These are phyloP conservation scores for Platyrinchus mystaceus DNA, from an alignment of 2,797 vertebrate species.

Conservation along the genomic window DNA sequence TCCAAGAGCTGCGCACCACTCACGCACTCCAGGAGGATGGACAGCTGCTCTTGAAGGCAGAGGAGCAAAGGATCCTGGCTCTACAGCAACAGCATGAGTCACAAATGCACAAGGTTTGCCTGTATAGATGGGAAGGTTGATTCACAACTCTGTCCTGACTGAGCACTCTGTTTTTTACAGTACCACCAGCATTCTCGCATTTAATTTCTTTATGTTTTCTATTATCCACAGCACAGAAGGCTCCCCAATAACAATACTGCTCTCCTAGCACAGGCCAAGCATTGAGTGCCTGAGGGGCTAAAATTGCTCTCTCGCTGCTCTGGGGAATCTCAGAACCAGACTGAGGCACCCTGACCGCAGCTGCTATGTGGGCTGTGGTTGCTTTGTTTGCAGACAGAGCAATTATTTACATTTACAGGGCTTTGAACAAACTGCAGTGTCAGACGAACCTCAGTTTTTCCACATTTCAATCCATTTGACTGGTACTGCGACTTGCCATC, in stretches of 20 bases:
- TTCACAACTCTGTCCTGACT: background rate
- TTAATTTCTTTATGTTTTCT: background rate
- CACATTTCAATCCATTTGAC: background rate
- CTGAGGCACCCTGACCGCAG: background rate
- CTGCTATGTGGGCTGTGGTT: background rate
- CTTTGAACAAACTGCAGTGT: background rate
- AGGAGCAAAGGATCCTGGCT: conserved; percentile 74
- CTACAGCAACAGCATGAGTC: conserved; percentile 78
- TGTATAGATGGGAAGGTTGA: background rate
- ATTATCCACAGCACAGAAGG: background rate
- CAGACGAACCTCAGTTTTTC: background rate
- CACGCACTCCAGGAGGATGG: conserved; percentile 83
- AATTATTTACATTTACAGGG: background rate
- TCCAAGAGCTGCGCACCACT: conserved; percentile 84
- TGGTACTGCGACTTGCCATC: background rate
- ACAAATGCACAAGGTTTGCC: conserved; percentile 77
- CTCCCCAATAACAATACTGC: background rate
- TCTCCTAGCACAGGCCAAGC: background rate
- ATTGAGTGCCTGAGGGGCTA: background rate
- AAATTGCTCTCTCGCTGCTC: background rate
- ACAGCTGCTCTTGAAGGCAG: conserved; percentile 76
- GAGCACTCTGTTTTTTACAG: background rate
- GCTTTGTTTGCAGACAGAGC: conserved; percentile 32
- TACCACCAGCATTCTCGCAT: background rate
- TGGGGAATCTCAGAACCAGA: background rate